Conservation (phyloP, 2,797 vertebrate species). For the Anguilla anguilla region DNA sequence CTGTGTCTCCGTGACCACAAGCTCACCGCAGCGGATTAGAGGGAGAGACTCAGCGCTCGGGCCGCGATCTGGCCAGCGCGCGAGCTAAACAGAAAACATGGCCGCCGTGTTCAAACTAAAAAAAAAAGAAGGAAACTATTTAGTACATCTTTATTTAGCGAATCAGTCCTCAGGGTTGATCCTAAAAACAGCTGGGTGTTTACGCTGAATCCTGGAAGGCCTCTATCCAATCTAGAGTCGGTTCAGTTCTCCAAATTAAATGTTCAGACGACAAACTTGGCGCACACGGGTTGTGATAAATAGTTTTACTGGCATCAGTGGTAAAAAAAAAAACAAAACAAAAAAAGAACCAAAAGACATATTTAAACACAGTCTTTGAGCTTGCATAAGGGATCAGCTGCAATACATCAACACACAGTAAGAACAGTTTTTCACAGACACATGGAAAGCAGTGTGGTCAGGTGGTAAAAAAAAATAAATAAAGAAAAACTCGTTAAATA, state of each 20-base stretch:
- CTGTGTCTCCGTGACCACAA: slow-evolving; percentile 36
- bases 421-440: slow-evolving; percentile 28
- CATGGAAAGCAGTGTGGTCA: slow-evolving; percentile 31
- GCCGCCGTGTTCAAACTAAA: slow-evolving; percentile 17
- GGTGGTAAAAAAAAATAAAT: slow-evolving; percentile 26
- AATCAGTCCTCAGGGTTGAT: neutral
- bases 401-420: slow-evolving; percentile 27
- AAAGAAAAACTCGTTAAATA: slow-evolving; percentile 46
- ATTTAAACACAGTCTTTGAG: slow-evolving; percentile 40
- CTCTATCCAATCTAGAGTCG: slow-evolving; percentile 16
- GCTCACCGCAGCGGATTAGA: slow-evolving; percentile 47
- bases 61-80: slow-evolving; percentile 5
- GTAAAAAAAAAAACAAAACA: slow-evolving; percentile 46
- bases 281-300: slow-evolving; percentile 39
- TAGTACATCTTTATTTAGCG: neutral
- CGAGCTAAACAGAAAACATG: slow-evolving; percentile 22
- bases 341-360: slow-evolving; percentile 21
- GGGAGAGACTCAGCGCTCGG: slow-evolving; percentile 40
- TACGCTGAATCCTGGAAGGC: neutral
- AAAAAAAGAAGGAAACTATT: too few relatives aligned
- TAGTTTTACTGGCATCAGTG: slow-evolving; percentile 52
- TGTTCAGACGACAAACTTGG: slow-evolving; percentile 16
- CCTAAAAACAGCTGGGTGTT: slow-evolving; percentile 27
- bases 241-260: slow-evolving; percentile 13
- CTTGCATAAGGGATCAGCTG: slow-evolving; percentile 53